phyloP scores from a whole-genome alignment of 2,113 vertebrate species.

The Syrmaticus mikado region DNA sequence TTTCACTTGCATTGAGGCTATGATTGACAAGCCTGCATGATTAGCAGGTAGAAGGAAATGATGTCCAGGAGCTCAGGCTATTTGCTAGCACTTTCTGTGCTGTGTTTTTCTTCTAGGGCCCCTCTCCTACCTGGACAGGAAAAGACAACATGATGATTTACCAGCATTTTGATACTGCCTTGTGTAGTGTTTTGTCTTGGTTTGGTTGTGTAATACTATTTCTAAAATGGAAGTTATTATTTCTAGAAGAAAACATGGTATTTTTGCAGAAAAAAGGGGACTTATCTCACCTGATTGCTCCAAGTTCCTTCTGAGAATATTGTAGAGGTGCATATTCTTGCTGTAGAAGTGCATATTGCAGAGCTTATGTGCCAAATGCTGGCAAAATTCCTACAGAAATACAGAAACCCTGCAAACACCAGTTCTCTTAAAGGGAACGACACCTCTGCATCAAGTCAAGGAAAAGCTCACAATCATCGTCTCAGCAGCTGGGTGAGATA shows the following conservation, averaged over 20 bases:
- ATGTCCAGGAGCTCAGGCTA: accelerated
- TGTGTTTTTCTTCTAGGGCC: neutral
- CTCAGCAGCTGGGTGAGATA: slow-evolving; percentile 10
- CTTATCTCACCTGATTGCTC: neutral
- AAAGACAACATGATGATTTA: neutral
- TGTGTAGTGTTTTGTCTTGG: neutral
- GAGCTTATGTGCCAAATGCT: neutral
- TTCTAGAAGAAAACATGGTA: neutral
- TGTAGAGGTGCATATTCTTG: neutral
- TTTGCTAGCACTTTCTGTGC: neutral
- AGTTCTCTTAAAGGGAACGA: neutral
- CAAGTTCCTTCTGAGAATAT: neutral
- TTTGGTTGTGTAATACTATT: neutral
- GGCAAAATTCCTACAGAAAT: neutral
- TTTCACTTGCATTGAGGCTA: neutral
- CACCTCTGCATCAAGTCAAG: neutral
- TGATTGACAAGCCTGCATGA: neutral
- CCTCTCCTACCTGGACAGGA: neutral
- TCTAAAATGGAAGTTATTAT: neutral
- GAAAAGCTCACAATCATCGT: neutral
- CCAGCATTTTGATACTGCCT: neutral
- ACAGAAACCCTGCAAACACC: neutral
- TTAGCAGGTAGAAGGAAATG: neutral
- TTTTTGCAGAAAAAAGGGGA: neutral
- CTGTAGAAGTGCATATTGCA: neutral